Evolutionary conservation across 2,797 vertebrate genomes (phyloP), one percentile per base, ranked within the genome.

Genomic region (Microcaecilia unicolor): DNA sequence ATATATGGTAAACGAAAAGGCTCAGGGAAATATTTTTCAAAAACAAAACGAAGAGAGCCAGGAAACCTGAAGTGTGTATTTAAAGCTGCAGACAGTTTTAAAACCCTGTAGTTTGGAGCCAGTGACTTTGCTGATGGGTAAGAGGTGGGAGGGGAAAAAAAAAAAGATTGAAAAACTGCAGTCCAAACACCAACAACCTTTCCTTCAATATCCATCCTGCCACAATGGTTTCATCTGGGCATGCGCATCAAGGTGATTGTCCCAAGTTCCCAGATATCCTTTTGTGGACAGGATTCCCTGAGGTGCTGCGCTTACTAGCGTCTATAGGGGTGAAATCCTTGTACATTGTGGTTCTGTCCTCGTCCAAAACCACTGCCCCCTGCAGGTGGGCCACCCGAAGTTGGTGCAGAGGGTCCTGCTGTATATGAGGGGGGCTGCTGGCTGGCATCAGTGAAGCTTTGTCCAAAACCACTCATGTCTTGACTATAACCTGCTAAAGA

Each of bases 271-370:
- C 64, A 73, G 76, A 65, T 73, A 44, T 83, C 81, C 74, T 73
- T 57, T 66, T 61, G 67, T 31, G 72, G 83, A 54, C 72, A 64
- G 63, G 80, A 45, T 70, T 92, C 87, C 89, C 87, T 87, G 88
- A 84, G 78, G 62, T 81, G 48, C 24, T 51, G 52, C 52, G 32
- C 45, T 18, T 5, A 49, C 63, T 81, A 98, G 87, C 96, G 96
- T 69, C 96, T 78, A 78, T 99, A 99, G 9, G 96, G 96, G 48
- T 99, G 96, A 79, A 99, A 99, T 73, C 95, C 92, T 84, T 97
- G 92, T 72, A 97, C 92, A 10, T 98, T 98, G 77, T 98, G 95
- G 83, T 98, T 99, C 83, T 97, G 95, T 37, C 93, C 96, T 37
- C 94, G 87, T 54, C 89, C 95, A 7, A 95, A 96, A n/a, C 83